Evolutionary conservation across 2,888 invertebrate species (phyloP).

Genomic region (Troides oblongomaculatus): DNA sequence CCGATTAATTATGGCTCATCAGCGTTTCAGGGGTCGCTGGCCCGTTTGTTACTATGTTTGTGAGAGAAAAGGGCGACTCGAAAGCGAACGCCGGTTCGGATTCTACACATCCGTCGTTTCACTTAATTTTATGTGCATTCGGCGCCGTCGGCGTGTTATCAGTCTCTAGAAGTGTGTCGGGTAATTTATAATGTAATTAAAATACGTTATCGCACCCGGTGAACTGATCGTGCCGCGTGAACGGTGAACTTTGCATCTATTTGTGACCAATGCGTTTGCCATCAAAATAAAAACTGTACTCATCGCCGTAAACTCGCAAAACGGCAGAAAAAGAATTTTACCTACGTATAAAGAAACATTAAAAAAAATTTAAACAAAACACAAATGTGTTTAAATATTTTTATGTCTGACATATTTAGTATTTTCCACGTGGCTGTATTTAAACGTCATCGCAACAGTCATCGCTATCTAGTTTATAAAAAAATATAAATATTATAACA

Average conservation of each 20-base stretch:
- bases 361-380: background rate
- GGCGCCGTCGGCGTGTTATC: conserved; percentile 65
- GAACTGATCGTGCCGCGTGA: conserved; percentile 47
- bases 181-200: conserved; percentile 75
- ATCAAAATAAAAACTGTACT: conserved; percentile 13
- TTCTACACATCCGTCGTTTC: conserved; percentile 48
- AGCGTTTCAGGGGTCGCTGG: conserved; percentile 66
- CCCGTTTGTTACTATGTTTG: conserved; percentile 54
- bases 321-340: background rate
- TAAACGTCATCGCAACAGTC: background rate
- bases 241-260: conserved; percentile 63
- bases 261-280: conserved; percentile 42
- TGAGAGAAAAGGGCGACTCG: conserved; percentile 17
- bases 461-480: background rate
- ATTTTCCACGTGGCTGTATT: background rate
- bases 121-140: conserved; percentile 55
- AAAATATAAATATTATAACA: background rate
- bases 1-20: conserved; percentile 75
- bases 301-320: background rate
- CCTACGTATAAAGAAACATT: too few relatives aligned
- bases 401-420: background rate
- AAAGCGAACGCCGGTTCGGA: conserved; percentile 12
- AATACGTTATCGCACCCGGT: conserved; percentile 66
- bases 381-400: background rate
- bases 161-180: conserved; percentile 68